Evolutionary conservation across 2,888 invertebrate genomes (phyloP), one percentile per base, ranked within the genome.

Genomic region (Eupeodes luniger): DNA sequence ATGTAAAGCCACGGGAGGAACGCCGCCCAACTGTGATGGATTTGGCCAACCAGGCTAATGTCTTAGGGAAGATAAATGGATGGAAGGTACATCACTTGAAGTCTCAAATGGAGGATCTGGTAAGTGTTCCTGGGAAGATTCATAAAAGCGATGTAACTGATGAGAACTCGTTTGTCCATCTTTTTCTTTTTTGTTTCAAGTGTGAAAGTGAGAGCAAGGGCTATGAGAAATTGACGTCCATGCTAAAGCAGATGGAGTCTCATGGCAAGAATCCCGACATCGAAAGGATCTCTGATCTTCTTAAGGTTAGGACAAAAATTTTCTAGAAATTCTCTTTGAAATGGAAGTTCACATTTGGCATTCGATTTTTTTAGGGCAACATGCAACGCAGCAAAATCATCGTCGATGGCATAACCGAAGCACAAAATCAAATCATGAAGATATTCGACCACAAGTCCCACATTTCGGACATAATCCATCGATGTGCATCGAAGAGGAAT

Each of bases 11-110:
- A 0, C 96, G 97, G 90, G 97, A 98, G 90, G 98, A 98, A 93
- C 95, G 97, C 88, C 95, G 97, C 85, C 96, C 98, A 0, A 96
- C 96, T 1, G 96, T 99, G 59, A 96, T 96, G 92, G 98, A 98
- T 94, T 95, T 99, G 91, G 98, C 98, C 47, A 97, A 97, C 93
- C 98, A 98, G 93, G 96, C 96, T 90, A 96, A 97, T 92, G 97
- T 98, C 74, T 94, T 97, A 90, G 96, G 97, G 91, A 98, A 97
- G 94, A 96, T 98, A 19, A 97, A 97, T 90, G 99, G 99, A 0
- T 99, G 99, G 99, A 99, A 98, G 94, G 95, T 99, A 85, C 96
- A 97, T 94, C 98, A 98, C 93, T 95, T 99, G 90, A 97, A 97
- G 55, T 96, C 98, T 61, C 98, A 98, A 94, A 97, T 99, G 96